Evolutionary conservation across 2,888 invertebrate genomes (phyloP), one percentile per base, ranked within the genome.

Genomic region (Epinotia bilunana): DNA sequence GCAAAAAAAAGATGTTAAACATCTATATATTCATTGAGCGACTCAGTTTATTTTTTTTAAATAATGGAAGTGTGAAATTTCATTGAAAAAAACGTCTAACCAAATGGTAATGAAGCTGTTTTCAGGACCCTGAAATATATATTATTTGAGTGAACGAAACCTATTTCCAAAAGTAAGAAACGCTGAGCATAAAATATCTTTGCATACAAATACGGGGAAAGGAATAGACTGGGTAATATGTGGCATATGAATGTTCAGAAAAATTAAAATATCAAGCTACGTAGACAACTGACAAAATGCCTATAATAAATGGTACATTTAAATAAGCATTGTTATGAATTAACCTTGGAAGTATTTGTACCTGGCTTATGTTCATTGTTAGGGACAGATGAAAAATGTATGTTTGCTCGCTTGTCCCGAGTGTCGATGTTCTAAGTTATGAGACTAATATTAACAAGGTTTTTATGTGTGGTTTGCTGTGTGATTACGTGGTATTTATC

Each of bases 271-370:
- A 81, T 81, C 79, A 80, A 77, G 78, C 77, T 79, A 76, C 79
- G 79, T 61, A 60, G 80, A 80, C 79, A 80, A 83, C 82, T 82
- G 79, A 81, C 80, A 80, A 79, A 79, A 74, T 79, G 78, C 67
- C 67, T 75, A 57, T 79, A 79, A 83, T 80, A 82, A 83, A 79
- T 81, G 70, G 79, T 76, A 76, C 77, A 86, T 89, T 89, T 83
- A 79, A 87, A 88, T 88, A 81, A 86, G 83, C 84, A 87, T 85
- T 81, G 83, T 9, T 82, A 82, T 80, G 79, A 80, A 81, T 82
- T 77, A 81, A 79, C 86, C 86, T 86, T 86, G 82, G 74, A 79
- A 80, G 77, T 81, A 76, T 80, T 80, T 74, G 75, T 83, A 78
- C 79, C 78, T 76, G 53, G 74, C 73, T 81, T 83, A 79, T 83